Evolutionary conservation across 2,113 vertebrate genomes (phyloP), one percentile per base, ranked within the genome.

Genomic region (Turdus rufiventris): DNA sequence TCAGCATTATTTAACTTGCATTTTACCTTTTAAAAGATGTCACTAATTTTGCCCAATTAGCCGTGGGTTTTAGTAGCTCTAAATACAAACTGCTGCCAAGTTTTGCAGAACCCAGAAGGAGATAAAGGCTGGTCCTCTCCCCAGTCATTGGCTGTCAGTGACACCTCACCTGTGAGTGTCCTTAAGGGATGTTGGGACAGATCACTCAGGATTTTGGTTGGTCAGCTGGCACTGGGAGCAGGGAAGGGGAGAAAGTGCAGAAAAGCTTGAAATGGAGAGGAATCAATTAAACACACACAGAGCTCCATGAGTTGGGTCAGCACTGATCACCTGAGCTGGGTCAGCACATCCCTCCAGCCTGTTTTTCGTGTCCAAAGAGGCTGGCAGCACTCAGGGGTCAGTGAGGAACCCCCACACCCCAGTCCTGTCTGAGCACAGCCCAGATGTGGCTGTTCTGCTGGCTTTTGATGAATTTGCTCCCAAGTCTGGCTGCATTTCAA

Each of bases 341-440:
- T 48, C 51, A 4, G 5, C 1, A 0, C 29, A 31, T 25, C 60
- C 33, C 51, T 42, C 33, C 5, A 21, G 14, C 13, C 18, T 1
- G 0, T 54, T 42, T 18, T 20, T 21, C 0, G 0, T 5, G 28
- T 45, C 76, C 9, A 3, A 31, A 47, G 29, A 15, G 20, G 38
- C 29, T 85, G 68, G 68, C 0, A 0, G 72, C 20, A 1, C 36
- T 21, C 3, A 0, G 3, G 34, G 43, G 66, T 9, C 3, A 16
- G 34, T 4, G 8, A 28, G 45, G 56, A 51, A 5, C 10, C 3
- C 8, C 28, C 38, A 31, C 7, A 20, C 10, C n/a, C 42, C 6
- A 2, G 14, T 16, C 40, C 45, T 11, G 20, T 5, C 38, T 19
- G 40, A 53, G 17, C 58, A 15, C 18, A 61, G 51, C 73, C 45